Evolutionary conservation across 1,140 invertebrate species (phyloP), one percentile per base, ranked within the genome.

Genomic region (Caenorhabditis remanei): DNA sequence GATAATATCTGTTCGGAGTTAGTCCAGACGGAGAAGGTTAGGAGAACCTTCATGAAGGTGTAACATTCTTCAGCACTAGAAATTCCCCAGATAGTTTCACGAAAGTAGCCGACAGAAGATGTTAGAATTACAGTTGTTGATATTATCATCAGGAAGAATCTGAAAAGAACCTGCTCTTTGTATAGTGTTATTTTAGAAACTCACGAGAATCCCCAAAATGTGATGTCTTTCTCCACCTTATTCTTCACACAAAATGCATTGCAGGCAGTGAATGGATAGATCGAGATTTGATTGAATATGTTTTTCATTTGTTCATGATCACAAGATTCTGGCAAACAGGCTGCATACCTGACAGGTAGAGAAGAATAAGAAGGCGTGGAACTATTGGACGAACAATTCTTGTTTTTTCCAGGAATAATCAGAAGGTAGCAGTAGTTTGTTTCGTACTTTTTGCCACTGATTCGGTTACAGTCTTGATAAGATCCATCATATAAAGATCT

Each of bases 21-120:
- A 3, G 88, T 90, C 56, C 85, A 87, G 13, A 89, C 19, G 24
- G 90, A 90, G 65, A 90, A 90, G 13, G 82, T 63, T 8, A 90
- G 61, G 2, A 90, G 84, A 41, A 67, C 40, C 16, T 58, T 65
- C 43, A 85, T 16, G 16, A 65, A 56, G 21, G 7, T 1, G 32
- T 19, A 21, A 7, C 0, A 46, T 19, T 55, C 58, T 24, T 75
- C 67, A 24, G 5, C 67, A 67, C 53, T 85, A 1, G 55, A 16
- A 0, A 67, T 32, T 48, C 46, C 58, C 14, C 11, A 85, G 24
- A 19, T 46, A 53, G 43, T 85, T 46, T 71, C 63, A 19, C 85
- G 53, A 48, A 71, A 19, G 43, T 71, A 85, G 21, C 65, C 83
- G 2, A 85, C 56, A 32, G 46, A 41, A 4, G 85, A 75, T 6